A percentile compares a stretch with the other conserved stretches of the same genome.
phyloP scores from a whole-genome alignment of 2,888 invertebrate species.

The Amitus sp. region DNA sequence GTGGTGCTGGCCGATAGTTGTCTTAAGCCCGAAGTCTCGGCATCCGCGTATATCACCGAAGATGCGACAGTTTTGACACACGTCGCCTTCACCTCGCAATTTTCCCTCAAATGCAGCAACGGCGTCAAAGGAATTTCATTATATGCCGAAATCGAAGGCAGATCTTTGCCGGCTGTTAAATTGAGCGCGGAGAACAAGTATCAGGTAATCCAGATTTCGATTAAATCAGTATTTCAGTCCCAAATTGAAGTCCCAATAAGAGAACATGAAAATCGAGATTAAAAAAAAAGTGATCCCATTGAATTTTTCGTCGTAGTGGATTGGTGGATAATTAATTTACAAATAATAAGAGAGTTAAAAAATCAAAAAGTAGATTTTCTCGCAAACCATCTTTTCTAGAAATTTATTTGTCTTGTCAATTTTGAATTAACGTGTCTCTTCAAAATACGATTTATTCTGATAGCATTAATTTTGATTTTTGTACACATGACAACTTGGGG shows the following conservation, averaged over 20 bases:
- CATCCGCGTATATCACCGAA: constrained; percentile 88
- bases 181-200: constrained; percentile 80
- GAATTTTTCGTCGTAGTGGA: background rate
- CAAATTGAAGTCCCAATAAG: too few relatives aligned
- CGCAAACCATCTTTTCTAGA: too few relatives aligned
- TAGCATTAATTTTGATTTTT: too few relatives aligned
- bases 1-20: constrained; percentile 63
- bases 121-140: constrained; percentile 76
- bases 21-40: constrained; percentile 75
- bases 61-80: constrained; percentile 92
- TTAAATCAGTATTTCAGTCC: too few relatives aligned
- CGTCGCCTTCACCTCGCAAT: constrained; percentile 92
- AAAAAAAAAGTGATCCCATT: too few relatives aligned
- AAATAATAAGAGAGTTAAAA: too few relatives aligned
- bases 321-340: background rate
- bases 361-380: too few relatives aligned
- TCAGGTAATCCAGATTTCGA: constrained; percentile 81
- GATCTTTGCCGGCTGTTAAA: constrained; percentile 84
- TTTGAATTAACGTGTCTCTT: too few relatives aligned
- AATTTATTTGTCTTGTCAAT: too few relatives aligned
- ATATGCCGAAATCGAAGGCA: constrained; percentile 90
- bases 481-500: too few relatives aligned
- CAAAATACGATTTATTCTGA: too few relatives aligned
- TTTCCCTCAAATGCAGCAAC: constrained; percentile 83
- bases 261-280: background rate